Conservation (phyloP, 2,888 invertebrate genomes). For the Laspeyria flexula region DNA sequence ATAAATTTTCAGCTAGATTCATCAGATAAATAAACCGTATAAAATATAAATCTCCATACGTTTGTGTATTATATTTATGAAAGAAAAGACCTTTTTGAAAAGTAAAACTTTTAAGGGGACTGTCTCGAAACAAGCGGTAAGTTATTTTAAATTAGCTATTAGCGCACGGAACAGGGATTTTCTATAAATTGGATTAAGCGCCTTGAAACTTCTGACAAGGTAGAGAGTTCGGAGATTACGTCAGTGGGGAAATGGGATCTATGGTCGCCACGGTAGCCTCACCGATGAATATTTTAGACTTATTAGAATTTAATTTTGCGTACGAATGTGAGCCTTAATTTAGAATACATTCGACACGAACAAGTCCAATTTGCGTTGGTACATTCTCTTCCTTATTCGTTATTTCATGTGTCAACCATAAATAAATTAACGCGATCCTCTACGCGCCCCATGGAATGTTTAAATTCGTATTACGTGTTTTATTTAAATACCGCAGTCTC, state of each 20-base stretch:
- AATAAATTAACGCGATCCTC: constrained; percentile 53
- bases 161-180: constrained; percentile 7
- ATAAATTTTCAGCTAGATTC: background rate
- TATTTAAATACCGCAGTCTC: constrained; percentile 50
- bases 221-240: constrained; percentile 21
- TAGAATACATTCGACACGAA: constrained; percentile 34
- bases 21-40: background rate
- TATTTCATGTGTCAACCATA: constrained; percentile 51
- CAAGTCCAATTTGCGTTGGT: constrained; percentile 36
- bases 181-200: constrained; percentile 19
- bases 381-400: constrained; percentile 36
- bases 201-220: constrained; percentile 29
- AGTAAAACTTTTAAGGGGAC: background rate
- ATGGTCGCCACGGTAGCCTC: constrained; percentile 6
- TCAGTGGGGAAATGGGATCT: constrained; percentile 5
- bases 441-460: constrained; percentile 45
- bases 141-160: constrained; percentile 4
- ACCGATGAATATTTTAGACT: constrained; percentile 21
- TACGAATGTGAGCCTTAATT: constrained; percentile 11
- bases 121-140: background rate
- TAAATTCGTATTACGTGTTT: constrained; percentile 48
- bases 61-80: no score
- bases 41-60: no score
- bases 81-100: no score
- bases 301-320: constrained; percentile 2